These are phyloP conservation scores for Zosterops lateralis DNA, from an alignment of 2,113 vertebrate genomes.

Conservation along the genomic window DNA sequence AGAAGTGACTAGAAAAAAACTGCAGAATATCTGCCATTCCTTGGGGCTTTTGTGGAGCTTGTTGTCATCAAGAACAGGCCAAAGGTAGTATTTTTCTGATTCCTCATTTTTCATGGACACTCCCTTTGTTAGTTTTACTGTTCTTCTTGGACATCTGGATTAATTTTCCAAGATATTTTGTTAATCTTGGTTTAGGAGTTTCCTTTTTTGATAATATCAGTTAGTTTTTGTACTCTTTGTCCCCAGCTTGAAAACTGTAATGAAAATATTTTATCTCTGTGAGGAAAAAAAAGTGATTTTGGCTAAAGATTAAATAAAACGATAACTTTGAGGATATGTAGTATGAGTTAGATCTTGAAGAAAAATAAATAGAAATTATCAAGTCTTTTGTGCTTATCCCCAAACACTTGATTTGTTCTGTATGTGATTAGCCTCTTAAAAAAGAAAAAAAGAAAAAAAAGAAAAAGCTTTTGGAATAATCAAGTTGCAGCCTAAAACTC, in stretches of 20 bases:
- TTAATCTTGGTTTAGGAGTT: background rate
- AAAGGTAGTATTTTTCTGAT: background rate
- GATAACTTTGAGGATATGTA: background rate
- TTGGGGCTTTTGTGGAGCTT: background rate
- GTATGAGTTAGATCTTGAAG: background rate
- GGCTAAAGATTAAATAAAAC: background rate
- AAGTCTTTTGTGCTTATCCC: background rate
- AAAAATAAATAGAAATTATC: background rate
- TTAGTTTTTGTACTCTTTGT: background rate
- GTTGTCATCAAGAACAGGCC: background rate
- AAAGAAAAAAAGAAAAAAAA: too few species aligned
- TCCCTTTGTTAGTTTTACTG: background rate
- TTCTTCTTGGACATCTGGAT: background rate
- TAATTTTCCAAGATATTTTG: background rate
- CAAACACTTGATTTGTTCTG: background rate
- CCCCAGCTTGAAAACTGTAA: background rate
- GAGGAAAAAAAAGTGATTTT: background rate
- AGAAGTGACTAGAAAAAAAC: background rate
- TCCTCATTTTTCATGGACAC: background rate
- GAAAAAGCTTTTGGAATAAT: background rate
- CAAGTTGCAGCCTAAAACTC: background rate
- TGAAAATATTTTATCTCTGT: background rate
- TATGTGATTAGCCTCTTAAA: background rate
- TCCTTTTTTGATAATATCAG: background rate
- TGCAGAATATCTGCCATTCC: background rate